A percentile compares a stretch with the other conserved stretches of the same genome.
These are phyloP conservation scores for Heliconius himera DNA, from an alignment of 1,140 invertebrate genomes.

Conservation along the genomic window DNA sequence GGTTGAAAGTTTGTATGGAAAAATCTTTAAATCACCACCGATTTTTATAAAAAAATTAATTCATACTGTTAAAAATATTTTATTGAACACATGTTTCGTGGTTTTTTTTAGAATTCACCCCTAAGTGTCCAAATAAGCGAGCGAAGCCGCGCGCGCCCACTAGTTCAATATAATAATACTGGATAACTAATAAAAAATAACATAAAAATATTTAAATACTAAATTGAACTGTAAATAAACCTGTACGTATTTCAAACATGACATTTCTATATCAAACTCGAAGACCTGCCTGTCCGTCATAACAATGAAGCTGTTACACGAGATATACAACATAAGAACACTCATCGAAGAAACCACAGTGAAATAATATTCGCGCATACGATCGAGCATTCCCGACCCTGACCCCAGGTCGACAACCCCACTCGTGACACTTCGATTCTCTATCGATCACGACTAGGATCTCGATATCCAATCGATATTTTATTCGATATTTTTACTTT, in stretches of 20 bases:
- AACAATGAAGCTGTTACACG: constrained; percentile 74
- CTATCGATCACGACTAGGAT: constrained; percentile 79
- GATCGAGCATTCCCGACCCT: constrained; percentile 70
- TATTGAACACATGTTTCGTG: no score
- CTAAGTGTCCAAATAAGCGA: no score
- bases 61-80: no score
- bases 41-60: no score
- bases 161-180: no score
- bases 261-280: background rate
- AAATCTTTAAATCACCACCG: no score
- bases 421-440: constrained; percentile 79
- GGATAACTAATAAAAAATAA: no score
- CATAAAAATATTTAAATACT: background rate
- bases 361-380: constrained; percentile 74
- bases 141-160: no score
- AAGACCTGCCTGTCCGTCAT: constrained; percentile 20
- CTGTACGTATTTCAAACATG: background rate
- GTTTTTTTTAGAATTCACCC: no score
- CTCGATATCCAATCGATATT: constrained; percentile 68
- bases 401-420: constrained; percentile 70
- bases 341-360: constrained; percentile 67
- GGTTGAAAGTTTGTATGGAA: no score
- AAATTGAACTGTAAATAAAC: background rate
- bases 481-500: constrained; percentile 76
- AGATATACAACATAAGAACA: constrained; percentile 75